Evolutionary conservation across 2,888 invertebrate genomes (phyloP), one percentile per base, ranked within the genome.

Genomic region (Bugulina stolonifera): DNA sequence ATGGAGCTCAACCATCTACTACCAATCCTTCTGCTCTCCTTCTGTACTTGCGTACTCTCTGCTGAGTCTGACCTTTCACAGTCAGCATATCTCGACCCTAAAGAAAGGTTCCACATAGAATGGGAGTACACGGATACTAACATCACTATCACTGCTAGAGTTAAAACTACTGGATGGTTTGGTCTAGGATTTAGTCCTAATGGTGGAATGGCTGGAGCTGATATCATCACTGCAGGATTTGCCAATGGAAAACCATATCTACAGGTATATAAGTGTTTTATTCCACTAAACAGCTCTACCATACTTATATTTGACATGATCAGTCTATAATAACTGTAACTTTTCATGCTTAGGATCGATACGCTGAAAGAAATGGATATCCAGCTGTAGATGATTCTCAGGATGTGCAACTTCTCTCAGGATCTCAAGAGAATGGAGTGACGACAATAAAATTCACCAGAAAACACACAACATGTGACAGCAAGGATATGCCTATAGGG

Each of bases 201-300:
- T 70, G 70, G 70, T 35, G 70, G 70, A 22, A 70, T 70, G 70
- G 54, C 43, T 43, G 70, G 70, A 43, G 43, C 70, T 43, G 70
- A 70, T 29, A 70, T 70, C 25, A 54, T 70, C 3, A 70, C 70
- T 82, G 93, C 91, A 74, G 94, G 94, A 93, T 91, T 94, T 5
- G 74, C 75, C 14, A 74, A 78, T 32, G 76, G 76, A 5, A 58
- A 75, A 52, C 72, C 75, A 14, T 77, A 77, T 69, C 76, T 80
- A 52, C 74, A 76, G 76, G 79, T 79, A 75, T 72, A 74, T 34
- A 10, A 55, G 25, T 25, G 23, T 55, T 23, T 5, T 23, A 23
- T 5, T 55, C 3, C 23, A 43, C 5, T 18, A 10, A 10, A 18
- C 18, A 10, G 43, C 43, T 10, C 18, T 43, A 43, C 5, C 43